Evolutionary conservation across 2,888 invertebrate genomes (phyloP), one percentile per base, ranked within the genome.

Genomic region (Harpalus rubripes): DNA sequence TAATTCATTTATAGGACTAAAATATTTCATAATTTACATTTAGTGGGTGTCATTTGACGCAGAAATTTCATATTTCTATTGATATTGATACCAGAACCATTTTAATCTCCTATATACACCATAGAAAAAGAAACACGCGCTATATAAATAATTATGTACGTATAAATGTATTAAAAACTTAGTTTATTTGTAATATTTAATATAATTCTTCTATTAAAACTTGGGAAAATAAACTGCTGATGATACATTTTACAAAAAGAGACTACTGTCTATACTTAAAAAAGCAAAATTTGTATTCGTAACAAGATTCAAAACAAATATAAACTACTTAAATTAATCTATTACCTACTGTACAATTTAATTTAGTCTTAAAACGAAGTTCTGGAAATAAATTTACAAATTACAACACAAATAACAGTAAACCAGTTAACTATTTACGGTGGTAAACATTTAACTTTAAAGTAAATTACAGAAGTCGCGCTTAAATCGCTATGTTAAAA

Each of bases 371-470:
- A 63, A 18, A 63, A 10, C 16, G 7, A 63, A 22, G 63, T 63
- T 22, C 63, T 63, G 4, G 10, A 18, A 16, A 61, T 63, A 8
- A 63, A 63, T 63, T 63, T 12, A 26, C 18, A 39, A 32, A 39
- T 68, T 22, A 8, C 16, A 68, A 68, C 32, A 68, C 68, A 68
- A 68, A 68, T 15, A 68, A 68, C 68, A 68, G 39, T 39, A 68
- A 32, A 39, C 68, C 68, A 68, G 68, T 68, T 39, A 39, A 68
- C 68, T 68, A 68, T n/a, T 68, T 68, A 68, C 32, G 15, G 7
- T 15, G 15, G 32, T 32, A 68, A 68, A 68, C 68, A 68, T 39
- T 68, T 22, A 68, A 68, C 12, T 68, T 56, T 52, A 52, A 41
- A 74, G 52, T 44, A 74, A 74, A 74, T 74, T 74, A 74, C 52